Evolutionary conservation across 2,888 invertebrate genomes (phyloP).

Genomic region (Lithophane leautieri): DNA sequence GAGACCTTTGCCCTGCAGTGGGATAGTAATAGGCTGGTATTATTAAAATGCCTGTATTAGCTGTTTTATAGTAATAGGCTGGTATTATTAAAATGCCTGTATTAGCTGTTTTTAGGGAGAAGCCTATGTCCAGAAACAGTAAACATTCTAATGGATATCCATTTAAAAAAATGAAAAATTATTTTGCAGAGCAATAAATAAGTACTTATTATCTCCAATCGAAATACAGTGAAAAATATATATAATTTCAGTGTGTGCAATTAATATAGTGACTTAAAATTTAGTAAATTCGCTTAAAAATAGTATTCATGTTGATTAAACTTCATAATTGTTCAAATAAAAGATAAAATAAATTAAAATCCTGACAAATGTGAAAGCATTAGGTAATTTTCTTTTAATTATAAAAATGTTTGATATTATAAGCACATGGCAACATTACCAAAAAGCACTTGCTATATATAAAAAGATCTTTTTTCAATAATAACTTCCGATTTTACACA

Average conservation of each 20-base stretch:
- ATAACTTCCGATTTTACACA: background rate
- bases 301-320: slow-evolving; percentile 46
- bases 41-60: too few relatives aligned
- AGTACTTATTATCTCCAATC: too few relatives aligned
- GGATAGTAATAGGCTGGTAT: too few relatives aligned
- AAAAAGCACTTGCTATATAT: background rate
- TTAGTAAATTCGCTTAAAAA: slow-evolving; percentile 72
- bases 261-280: slow-evolving; percentile 66
- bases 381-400: slow-evolving; percentile 1
- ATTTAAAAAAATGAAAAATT: too few relatives aligned
- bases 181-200: slow-evolving; percentile 32
- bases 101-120: too few relatives aligned
- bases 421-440: slow-evolving; percentile 57
- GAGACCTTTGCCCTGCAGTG: too few relatives aligned
- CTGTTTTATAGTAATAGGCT: too few relatives aligned
- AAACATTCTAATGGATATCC: background rate
- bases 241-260: slow-evolving; percentile 44
- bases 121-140: too few relatives aligned
- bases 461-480: slow-evolving; percentile 15
- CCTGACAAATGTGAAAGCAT: slow-evolving; percentile 39
- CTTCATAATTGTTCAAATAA: slow-evolving; percentile 30
- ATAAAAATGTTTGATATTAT: slow-evolving; percentile 28
- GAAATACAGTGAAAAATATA: slow-evolving; percentile 37
- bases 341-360: slow-evolving; percentile 46
- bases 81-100: too few relatives aligned